These are phyloP conservation scores for Micrasema minimum DNA, from an alignment of 1,140 invertebrate genomes.

Conservation along the genomic window DNA sequence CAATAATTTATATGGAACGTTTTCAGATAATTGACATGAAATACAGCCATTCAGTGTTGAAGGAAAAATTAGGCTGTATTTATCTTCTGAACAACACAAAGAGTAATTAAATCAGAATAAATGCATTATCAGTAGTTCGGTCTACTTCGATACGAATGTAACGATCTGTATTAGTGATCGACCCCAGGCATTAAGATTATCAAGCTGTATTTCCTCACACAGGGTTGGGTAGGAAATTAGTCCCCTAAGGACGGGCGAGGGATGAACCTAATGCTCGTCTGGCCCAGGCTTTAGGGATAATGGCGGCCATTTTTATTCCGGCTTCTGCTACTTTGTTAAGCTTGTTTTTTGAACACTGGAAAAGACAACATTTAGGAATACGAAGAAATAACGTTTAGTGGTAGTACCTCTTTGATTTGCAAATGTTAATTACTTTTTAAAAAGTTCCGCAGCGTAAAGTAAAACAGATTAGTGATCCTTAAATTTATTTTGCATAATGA, in stretches of 20 bases:
- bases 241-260: conserved; percentile 36
- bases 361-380: conserved; percentile 6
- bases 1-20: no score
- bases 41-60: no score
- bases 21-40: no score
- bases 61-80: no score
- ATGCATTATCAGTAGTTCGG: not conserved
- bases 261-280: conserved; percentile 38
- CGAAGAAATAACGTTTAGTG: not conserved
- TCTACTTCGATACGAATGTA: conserved; percentile 5
- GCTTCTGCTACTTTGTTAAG: conserved; percentile 7
- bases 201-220: conserved; percentile 48
- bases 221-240: conserved; percentile 42
- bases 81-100: no score
- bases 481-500: not conserved
- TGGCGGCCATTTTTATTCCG: conserved; percentile 40
- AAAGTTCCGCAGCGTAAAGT: no score
- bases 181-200: conserved; percentile 42
- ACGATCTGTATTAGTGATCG: conserved; percentile 42
- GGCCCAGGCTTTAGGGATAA: conserved; percentile 38
- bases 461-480: not conserved
- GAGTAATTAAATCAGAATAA: not conserved
- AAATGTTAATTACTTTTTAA: no score
- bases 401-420: no score
- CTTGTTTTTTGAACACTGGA: conserved; percentile 7